Percentiles rank a stretch among this genome's conserved stretches.
These are phyloP conservation scores for Hippocampus kuda DNA, from an alignment of 2,797 vertebrate species.

Conservation along the genomic window DNA sequence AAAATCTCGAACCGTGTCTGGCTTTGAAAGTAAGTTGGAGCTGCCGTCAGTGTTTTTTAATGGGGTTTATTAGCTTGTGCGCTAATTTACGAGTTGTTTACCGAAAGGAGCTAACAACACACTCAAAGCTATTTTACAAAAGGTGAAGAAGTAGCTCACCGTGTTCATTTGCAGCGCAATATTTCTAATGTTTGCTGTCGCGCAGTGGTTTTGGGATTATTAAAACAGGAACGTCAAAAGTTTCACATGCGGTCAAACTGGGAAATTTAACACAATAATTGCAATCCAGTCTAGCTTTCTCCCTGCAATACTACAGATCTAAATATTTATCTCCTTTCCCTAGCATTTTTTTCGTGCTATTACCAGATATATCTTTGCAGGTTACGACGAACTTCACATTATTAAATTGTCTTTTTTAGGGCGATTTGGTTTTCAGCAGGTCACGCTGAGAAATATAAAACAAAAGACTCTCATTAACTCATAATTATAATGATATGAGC, in stretches of 20 bases:
- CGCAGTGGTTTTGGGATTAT: no score
- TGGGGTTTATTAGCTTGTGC: background rate
- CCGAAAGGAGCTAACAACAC: background rate
- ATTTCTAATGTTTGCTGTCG: background rate
- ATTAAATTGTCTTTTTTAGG: no score
- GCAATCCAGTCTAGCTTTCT: background rate
- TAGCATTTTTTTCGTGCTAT: background rate
- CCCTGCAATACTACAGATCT: background rate
- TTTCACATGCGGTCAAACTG: no score
- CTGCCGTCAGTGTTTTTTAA: background rate
- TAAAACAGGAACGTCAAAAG: no score
- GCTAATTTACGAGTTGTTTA: background rate
- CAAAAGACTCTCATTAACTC: no score
- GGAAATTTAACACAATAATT: background rate
- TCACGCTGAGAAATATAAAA: no score
- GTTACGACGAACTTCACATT: background rate
- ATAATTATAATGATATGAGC: no score
- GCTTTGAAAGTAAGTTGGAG: slow-evolving; percentile 61
- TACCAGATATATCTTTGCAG: background rate
- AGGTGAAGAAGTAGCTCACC: background rate
- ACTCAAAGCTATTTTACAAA: background rate
- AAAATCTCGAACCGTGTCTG: slow-evolving; percentile 44
- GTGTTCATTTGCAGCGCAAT: background rate
- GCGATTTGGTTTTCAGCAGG: no score
- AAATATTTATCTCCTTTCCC: background rate